Evolutionary conservation across 2,797 vertebrate species (phyloP), one percentile per base, ranked within the genome.

Genomic region (Picus viridis): DNA sequence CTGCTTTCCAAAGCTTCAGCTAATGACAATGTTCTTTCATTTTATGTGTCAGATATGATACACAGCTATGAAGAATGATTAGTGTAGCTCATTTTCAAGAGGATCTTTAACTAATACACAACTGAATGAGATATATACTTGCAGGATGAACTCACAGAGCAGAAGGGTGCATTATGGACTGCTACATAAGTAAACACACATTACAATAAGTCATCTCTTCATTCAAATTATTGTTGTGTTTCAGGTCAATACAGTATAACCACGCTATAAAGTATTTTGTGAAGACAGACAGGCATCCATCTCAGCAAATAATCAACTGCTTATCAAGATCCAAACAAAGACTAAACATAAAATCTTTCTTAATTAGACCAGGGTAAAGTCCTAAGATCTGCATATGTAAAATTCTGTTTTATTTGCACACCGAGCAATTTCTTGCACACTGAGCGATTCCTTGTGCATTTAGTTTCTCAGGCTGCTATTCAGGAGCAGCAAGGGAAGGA

Each of bases 401-500:
- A 90, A 41, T 6, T 62, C 1, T 18, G 15, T 73, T 79, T 62
- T 65, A 62, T 83, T 94, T 65, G 68, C 24, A 67, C 23, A 80
- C n/a, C 0, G 0, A 75, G 45, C 6, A 67, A 39, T 39, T 39
- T 39, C 39, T 94, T 65, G 68, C 24, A 67, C 23, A 80, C n/a
- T 0, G 0, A 75, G 45, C 6, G 64, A 72, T 29, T 81, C 79
- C 49, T 72, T 69, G 51, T 45, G 63, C 10, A 10, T 79, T 87
- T 72, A 81, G 16, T 76, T 92, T 83, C 83, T 92, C 14, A 23
- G 90, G 73, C 45, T 81, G 61, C 45, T 86, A 4, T 65, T 68
- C 61, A 65, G 41, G 41, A 65, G 51, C 75, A 88, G 76, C 57
- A 88, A 86, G 77, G 93, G 90, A 92, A 96, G 92, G 94, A 94